Percentiles rank a stretch among this genome's conserved stretches.
These are phyloP conservation scores for Nothoprocta perdicaria DNA, from an alignment of 2,113 vertebrate species.

Conservation along the genomic window DNA sequence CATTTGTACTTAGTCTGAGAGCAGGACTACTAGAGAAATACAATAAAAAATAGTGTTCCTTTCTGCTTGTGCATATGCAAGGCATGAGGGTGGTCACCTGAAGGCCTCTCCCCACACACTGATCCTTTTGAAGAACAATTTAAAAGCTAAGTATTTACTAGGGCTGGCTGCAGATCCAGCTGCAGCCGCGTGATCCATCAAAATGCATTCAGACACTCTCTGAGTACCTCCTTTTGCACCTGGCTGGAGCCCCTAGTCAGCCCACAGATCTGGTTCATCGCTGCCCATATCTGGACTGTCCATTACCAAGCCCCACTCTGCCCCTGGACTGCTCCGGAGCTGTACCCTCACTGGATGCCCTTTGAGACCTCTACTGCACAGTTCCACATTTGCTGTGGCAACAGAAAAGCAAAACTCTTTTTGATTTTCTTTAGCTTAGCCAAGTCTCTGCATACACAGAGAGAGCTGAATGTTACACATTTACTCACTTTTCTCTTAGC, in stretches of 20 bases:
- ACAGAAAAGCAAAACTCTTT: background rate
- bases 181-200: no score
- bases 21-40: background rate
- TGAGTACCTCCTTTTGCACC: background rate
- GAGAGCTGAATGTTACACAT: background rate
- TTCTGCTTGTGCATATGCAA: background rate
- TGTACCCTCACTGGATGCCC: background rate
- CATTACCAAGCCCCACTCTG: fast-evolving
- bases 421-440: background rate
- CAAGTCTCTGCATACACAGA: background rate
- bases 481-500: background rate
- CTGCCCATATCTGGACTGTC: background rate
- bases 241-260: background rate
- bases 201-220: no score
- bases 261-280: fast-evolving
- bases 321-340: no score
- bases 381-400: background rate
- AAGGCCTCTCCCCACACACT: background rate
- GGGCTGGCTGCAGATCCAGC: no score
- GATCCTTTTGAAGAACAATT: background rate
- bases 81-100: background rate
- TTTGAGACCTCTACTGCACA: background rate
- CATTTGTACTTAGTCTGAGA: slow-evolving; percentile 35
- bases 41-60: slow-evolving; percentile 26
- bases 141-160: background rate